Base-by-base conservation (phyloP, 1,140 invertebrate species). In the Periplaneta americana region DNA sequence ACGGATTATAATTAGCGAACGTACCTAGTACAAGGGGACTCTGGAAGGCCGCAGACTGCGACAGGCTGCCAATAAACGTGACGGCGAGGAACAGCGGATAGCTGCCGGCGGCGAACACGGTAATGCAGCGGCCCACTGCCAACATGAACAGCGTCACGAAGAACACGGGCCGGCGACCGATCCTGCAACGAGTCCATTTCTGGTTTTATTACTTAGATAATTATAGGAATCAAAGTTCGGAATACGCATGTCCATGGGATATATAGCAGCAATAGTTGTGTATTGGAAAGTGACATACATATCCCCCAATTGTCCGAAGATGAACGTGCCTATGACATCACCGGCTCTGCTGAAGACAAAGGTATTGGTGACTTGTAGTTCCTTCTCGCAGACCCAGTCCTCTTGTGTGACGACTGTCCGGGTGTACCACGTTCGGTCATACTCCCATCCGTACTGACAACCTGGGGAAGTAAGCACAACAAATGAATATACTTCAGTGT, bases 381-480 rank as follows among this genome's bases (percentile, higher is more conserved):
- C 86, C 83, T 90, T 88, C n/a, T 88, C 87, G 82, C 91, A 91
- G 31, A 91, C 89, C 91, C 91, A 91, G 86, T 91, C 83, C 83
- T 89, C 83, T 80, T 90, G 86, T 8, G 88, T 89, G 18, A 88
- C 86, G 75, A 88, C 86, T 66, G 90, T 90, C 82, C 84, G 85
- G 34, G 85, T 84, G 82, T 89, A 91, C 87, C 89, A 91, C 9
- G 88, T 90, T 74, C 81, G 86, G 84, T 91, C 90, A 85, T 90
- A 91, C 78, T 87, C 90, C 87, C 89, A 91, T 34, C 90, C 90
- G 84, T 89, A 82, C 82, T 87, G 87, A 83, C 90, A 91, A 82
- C 79, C 89, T 90, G 84, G 28, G 9, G 33, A 28, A 80, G n/a
- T n/a, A n/a, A n/a, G n/a, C n/a, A n/a, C n/a, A n/a, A n/a, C n/a